Percentiles rank a stretch among this genome's conserved stretches.
Evolutionary conservation across 2,797 vertebrate genomes (phyloP).

Genomic region (Chloroceryle inda): DNA sequence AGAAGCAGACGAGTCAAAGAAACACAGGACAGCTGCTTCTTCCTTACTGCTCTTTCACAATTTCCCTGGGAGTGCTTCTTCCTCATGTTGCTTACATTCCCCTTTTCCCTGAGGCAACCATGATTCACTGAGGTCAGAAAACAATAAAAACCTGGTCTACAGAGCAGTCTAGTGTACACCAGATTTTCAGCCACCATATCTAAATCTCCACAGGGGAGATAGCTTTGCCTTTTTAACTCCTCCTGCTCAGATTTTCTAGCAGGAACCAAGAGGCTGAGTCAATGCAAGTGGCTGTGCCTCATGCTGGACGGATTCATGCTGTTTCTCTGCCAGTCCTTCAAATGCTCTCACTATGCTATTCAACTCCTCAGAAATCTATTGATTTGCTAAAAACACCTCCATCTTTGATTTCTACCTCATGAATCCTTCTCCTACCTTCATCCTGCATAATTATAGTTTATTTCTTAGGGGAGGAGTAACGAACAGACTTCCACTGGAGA

Average conservation of each 20-base stretch:
- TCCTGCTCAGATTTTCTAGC: background rate
- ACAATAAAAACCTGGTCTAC: background rate
- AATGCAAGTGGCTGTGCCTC: background rate
- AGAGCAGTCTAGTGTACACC: background rate
- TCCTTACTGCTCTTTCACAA: background rate
- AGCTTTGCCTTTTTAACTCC: conserved; percentile 13
- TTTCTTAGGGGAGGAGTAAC: background rate
- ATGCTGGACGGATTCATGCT: background rate
- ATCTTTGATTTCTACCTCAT: background rate
- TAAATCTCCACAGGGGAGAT: background rate
- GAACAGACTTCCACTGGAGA: background rate
- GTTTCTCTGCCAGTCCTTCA: background rate
- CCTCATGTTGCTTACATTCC: background rate
- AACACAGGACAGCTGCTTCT: background rate
- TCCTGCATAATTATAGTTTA: background rate
- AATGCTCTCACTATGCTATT: background rate
- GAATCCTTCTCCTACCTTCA: background rate
- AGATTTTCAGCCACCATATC: conserved; percentile 12
- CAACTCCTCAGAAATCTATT: background rate
- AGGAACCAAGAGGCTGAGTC: background rate
- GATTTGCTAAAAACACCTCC: background rate
- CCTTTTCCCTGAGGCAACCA: background rate
- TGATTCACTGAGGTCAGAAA: conserved; percentile 4
- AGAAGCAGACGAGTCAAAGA: background rate
- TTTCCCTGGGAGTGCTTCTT: background rate